A percentile compares a stretch with the other conserved stretches of the same genome.
phyloP scores from a whole-genome alignment of 2,888 invertebrate species.

The Agapostemon virescens region DNA sequence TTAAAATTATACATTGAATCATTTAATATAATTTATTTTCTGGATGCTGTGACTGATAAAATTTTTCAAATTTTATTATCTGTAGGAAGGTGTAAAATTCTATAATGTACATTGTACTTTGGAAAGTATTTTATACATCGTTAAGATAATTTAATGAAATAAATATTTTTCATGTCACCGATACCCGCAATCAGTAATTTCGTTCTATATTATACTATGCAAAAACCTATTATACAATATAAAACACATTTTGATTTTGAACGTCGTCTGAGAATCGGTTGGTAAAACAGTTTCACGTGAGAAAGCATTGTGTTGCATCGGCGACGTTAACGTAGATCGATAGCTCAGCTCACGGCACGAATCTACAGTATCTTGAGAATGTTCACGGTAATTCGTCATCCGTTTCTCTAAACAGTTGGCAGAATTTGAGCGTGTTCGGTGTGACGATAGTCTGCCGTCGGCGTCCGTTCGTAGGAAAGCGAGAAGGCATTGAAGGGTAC shows the following conservation, averaged over 20 bases:
- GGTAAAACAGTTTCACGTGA: conserved; percentile 27
- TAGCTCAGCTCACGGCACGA: conserved; percentile 49
- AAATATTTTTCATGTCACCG: background rate
- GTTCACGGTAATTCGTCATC: conserved; percentile 58
- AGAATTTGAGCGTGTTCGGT: conserved; percentile 66
- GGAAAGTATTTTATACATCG: background rate
- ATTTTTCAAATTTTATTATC: conserved; percentile 13
- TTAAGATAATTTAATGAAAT: background rate
- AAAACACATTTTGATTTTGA: conserved; percentile 10
- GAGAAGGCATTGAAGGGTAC: conserved; percentile 48
- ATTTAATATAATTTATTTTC: background rate
- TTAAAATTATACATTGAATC: background rate
- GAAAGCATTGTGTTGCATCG: conserved; percentile 16
- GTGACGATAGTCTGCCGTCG: conserved; percentile 66
- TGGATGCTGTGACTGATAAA: background rate
- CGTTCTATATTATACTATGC: background rate
- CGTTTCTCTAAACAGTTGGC: conserved; percentile 66
- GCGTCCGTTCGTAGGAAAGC: conserved; percentile 66
- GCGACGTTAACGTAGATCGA: conserved; percentile 53
- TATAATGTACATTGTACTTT: background rate
- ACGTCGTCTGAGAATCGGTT: background rate
- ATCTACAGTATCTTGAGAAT: conserved; percentile 49
- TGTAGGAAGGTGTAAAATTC: background rate
- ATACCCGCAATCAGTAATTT: background rate
- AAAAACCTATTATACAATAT: background rate